A percentile compares a stretch with the other conserved stretches of the same genome.
Conservation (phyloP, 1,140 invertebrate genomes). For the Aphelinus atriplicis region DNA sequence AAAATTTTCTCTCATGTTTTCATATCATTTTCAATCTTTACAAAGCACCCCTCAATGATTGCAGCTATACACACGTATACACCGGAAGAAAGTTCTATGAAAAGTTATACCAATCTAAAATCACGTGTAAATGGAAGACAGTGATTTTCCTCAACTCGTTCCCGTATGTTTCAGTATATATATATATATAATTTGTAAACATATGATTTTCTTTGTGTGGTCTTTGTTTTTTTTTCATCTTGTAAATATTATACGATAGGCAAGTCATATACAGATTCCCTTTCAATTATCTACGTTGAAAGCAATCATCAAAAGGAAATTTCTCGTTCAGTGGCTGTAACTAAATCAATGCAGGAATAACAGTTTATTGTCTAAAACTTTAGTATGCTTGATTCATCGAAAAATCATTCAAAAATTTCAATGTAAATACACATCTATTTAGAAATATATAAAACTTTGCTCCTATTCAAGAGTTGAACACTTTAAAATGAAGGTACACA, state of each 20-base stretch:
- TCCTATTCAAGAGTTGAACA: slow-evolving; percentile 20
- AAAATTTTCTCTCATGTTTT: slow-evolving; percentile 4
- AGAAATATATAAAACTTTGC: slow-evolving; percentile 39
- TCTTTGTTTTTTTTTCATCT: background rate
- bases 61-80: background rate
- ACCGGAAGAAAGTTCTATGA: slow-evolving; percentile 15
- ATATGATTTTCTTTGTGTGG: background rate
- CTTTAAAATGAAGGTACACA: slow-evolving; percentile 31
- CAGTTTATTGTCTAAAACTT: slow-evolving; percentile 29
- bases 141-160: slow-evolving; percentile 24
- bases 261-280: slow-evolving; percentile 5
- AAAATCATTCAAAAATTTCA: slow-evolving; percentile 38
- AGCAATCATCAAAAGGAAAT: slow-evolving; percentile 30
- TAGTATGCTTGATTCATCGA: slow-evolving; percentile 6
- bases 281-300: slow-evolving; percentile 1
- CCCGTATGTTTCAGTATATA: background rate
- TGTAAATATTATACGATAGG: background rate
- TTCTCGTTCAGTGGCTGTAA: slow-evolving; percentile 14
- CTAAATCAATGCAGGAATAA: slow-evolving; percentile 25
- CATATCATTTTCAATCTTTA: slow-evolving; percentile 23
- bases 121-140: slow-evolving; percentile 37
- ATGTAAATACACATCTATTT: slow-evolving; percentile 36
- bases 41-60: slow-evolving; percentile 18
- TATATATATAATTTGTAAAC: background rate
- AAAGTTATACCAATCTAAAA: too few species aligned